Conservation (phyloP, 2,113 vertebrate species). For the Paramormyrops kingsleyae region DNA sequence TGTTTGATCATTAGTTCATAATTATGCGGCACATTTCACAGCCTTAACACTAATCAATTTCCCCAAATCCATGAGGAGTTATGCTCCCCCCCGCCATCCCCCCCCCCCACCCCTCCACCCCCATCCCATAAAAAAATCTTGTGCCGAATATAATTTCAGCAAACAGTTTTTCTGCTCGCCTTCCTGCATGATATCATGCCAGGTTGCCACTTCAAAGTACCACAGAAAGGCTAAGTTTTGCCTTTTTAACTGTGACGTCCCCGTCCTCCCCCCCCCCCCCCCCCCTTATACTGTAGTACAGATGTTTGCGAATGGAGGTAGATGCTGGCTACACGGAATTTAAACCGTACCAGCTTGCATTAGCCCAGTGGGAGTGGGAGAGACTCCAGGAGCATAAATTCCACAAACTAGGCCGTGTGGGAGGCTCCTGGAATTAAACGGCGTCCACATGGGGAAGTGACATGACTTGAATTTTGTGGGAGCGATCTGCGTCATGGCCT, state of each 20-base stretch:
- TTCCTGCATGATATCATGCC: not conserved
- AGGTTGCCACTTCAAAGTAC: not conserved
- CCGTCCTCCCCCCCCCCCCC: not conserved
- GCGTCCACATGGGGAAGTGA: not conserved
- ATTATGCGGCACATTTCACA: not conserved
- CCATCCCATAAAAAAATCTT: not conserved
- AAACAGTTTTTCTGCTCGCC: not conserved
- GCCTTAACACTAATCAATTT: not conserved
- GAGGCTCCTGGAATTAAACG: slow-evolving; percentile 16
- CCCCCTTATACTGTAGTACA: too few species aligned
- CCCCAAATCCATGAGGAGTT: not conserved
- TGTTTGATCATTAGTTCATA: slow-evolving; percentile 10
- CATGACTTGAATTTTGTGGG: slow-evolving; percentile 13
- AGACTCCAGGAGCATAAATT: slow-evolving; percentile 11
- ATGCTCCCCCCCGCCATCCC: not conserved
- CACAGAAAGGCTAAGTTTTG: not conserved
- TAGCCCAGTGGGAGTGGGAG: slow-evolving; percentile 8
- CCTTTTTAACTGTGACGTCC: not conserved
- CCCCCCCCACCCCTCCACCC: not conserved
- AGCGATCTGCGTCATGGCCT: slow-evolving; percentile 16
- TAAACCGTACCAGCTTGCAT: not conserved
- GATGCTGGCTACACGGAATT: not conserved
- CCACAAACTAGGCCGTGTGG: slow-evolving; percentile 13
- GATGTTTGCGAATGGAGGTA: not conserved
- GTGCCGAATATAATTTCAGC: not conserved